Evolutionary conservation across 2,797 vertebrate genomes (phyloP).

Genomic region (Saxicola maurus): DNA sequence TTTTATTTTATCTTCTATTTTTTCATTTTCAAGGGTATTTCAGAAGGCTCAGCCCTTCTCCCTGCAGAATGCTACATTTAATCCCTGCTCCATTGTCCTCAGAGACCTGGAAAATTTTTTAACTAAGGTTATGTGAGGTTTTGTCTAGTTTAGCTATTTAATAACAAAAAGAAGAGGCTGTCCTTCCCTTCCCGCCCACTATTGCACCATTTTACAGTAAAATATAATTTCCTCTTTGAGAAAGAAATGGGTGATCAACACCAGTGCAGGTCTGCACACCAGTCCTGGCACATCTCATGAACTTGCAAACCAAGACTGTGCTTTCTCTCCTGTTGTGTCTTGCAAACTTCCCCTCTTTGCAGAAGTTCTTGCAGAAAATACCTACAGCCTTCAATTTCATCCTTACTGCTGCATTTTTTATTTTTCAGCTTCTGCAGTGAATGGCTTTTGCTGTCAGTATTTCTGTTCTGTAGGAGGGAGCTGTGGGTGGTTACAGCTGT

Average conservation of each 20-base stretch:
- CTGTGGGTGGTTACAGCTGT: slow-evolving; percentile 64
- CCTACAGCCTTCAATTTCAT: slow-evolving; percentile 7
- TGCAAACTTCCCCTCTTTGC: not conserved
- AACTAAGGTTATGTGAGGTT: slow-evolving; percentile 16
- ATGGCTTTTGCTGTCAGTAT: slow-evolving; percentile 50
- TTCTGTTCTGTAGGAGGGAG: slow-evolving; percentile 60
- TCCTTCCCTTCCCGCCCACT: not conserved
- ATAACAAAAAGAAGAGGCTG: not conserved
- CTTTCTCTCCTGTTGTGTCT: not conserved
- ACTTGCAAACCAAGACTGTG: not conserved
- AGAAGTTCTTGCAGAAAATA: slow-evolving; percentile 20
- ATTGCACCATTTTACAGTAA: not conserved
- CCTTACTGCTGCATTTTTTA: slow-evolving; percentile 22
- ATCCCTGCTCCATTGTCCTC: not conserved
- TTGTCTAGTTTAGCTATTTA: slow-evolving; percentile 24
- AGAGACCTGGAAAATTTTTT: not conserved
- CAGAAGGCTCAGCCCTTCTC: not conserved
- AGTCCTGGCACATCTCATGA: not conserved
- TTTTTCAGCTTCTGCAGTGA: slow-evolving; percentile 43
- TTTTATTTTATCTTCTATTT: not conserved
- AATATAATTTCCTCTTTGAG: not conserved
- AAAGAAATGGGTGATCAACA: not conserved
- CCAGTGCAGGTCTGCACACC: not conserved
- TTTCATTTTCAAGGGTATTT: not conserved
- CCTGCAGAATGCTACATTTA: not conserved